Conservation (phyloP, 2,113 vertebrate species). For the Sylvia atricapilla region DNA sequence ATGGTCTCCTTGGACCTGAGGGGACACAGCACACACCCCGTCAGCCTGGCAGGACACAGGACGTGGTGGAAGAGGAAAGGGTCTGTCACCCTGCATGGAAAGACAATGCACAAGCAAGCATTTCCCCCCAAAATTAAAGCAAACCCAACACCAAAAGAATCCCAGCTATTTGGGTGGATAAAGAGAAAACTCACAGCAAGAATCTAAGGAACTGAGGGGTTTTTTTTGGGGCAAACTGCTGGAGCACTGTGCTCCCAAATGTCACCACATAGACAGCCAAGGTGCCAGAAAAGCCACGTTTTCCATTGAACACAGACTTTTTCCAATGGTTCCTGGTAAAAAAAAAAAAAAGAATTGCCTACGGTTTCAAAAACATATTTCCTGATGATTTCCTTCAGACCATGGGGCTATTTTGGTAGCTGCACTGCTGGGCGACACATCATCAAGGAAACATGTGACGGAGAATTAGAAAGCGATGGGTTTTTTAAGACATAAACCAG, state of each 20-base stretch:
- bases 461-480: slow-evolving; percentile 28
- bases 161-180: neutral
- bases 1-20: slow-evolving; percentile 71
- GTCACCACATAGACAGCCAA: neutral
- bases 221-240: neutral
- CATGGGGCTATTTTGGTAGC: slow-evolving; percentile 15
- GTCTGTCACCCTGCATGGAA: neutral
- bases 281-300: neutral
- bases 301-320: neutral
- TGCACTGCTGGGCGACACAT: neutral
- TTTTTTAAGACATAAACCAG: slow-evolving; percentile 43
- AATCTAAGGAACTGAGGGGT: neutral
- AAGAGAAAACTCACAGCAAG: neutral
- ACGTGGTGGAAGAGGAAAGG: neutral
- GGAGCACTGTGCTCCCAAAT: neutral
- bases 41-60: neutral
- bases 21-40: neutral
- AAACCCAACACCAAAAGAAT: neutral
- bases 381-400: slow-evolving; percentile 43
- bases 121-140: neutral
- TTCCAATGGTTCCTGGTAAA: neutral
- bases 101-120: neutral
- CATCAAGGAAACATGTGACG: slow-evolving; percentile 29
- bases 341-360: slow-evolving; percentile 8
- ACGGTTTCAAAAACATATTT: neutral